Conservation (phyloP, 1,140 invertebrate genomes). For the Tetramorium parvispinum region DNA sequence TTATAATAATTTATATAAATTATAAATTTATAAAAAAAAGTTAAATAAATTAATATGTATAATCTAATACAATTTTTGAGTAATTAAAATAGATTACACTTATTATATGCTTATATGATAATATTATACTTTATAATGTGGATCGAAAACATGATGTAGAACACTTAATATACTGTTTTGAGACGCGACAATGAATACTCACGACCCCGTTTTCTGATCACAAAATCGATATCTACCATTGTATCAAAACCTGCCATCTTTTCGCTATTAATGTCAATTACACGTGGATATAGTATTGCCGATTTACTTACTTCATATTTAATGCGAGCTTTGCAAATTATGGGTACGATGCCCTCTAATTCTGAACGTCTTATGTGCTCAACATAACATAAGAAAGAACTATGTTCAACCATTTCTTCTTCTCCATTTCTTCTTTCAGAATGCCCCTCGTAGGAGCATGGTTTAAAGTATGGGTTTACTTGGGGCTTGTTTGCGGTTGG, state of each 20-base stretch:
- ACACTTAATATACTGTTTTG: constrained; percentile 24
- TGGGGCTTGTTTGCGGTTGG: constrained; percentile 80
- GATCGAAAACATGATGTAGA: constrained; percentile 19
- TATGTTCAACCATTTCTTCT: not conserved
- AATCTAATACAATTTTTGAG: too few relatives aligned
- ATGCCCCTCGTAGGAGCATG: constrained; percentile 83
- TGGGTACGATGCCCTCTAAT: not conserved
- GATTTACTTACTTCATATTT: constrained; percentile 15
- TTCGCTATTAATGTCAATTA: constrained; percentile 40
- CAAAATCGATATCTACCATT: constrained; percentile 76
- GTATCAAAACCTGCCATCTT: constrained; percentile 67
- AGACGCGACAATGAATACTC: constrained; percentile 69
- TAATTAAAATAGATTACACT: not conserved
- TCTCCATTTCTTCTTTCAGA: constrained; percentile 72
- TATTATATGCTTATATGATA: not conserved
- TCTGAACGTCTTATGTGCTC: not conserved
- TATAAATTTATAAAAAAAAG: too few relatives aligned
- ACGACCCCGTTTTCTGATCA: constrained; percentile 77
- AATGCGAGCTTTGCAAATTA: constrained; percentile 2
- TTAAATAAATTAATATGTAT: too few relatives aligned
- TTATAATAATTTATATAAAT: too few relatives aligned
- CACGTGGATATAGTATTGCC: not conserved
- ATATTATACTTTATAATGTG: constrained; percentile 5
- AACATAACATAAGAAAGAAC: not conserved
- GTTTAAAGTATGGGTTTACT: constrained; percentile 83